Evolutionary conservation across 2,888 invertebrate genomes (phyloP).

Genomic region (Pandemis cinnamomeana): DNA sequence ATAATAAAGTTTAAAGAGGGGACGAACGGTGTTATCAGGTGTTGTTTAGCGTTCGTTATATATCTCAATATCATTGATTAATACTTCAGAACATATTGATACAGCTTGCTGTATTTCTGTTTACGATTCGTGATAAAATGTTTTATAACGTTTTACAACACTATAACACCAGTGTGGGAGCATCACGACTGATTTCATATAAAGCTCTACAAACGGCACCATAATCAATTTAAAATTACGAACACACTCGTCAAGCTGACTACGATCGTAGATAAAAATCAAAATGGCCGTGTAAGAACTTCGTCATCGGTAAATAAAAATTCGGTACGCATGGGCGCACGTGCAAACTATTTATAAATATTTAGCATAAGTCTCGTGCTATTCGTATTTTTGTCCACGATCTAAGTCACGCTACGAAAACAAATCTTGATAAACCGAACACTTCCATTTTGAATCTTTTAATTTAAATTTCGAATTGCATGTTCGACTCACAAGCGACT

Average conservation of each 20-base stretch:
- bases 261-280: conserved; percentile 6
- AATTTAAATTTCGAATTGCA: conserved; percentile 38
- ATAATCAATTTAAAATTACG: background rate
- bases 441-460: conserved; percentile 31
- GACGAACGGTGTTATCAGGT: too few species aligned
- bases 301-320: conserved; percentile 31
- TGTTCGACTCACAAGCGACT: conserved; percentile 23
- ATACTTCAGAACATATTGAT: too few species aligned
- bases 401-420: conserved; percentile 35
- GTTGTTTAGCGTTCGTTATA: too few species aligned
- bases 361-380: conserved; percentile 28
- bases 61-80: too few species aligned
- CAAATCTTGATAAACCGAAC: conserved; percentile 35
- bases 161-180: too few species aligned
- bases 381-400: conserved; percentile 36
- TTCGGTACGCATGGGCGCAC: conserved; percentile 14
- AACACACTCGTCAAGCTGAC: background rate
- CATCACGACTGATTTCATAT: background rate
- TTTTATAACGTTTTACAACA: too few species aligned
- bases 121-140: too few species aligned
- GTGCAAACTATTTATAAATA: conserved; percentile 35
- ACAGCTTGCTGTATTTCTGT: too few species aligned
- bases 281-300: background rate
- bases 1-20: background rate
- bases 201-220: background rate